Conservation (phyloP, 2,797 vertebrate species). For the Siniperca undulata region DNA sequence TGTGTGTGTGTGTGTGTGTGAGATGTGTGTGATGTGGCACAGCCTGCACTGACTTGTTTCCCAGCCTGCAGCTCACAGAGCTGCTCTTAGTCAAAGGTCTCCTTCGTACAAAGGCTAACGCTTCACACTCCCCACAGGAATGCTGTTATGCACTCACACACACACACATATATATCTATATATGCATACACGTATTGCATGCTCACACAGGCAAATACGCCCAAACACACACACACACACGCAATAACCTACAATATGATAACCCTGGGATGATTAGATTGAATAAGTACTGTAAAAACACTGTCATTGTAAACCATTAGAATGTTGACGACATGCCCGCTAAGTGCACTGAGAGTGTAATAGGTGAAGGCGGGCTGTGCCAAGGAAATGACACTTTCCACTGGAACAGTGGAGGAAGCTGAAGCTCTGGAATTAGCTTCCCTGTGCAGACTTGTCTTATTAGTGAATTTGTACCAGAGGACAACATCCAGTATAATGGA, state of each 20-base stretch:
- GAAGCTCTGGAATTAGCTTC: slow-evolving; percentile 77
- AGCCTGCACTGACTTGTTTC: slow-evolving; percentile 82
- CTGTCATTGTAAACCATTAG: slow-evolving; percentile 78
- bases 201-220: slow-evolving; percentile 36
- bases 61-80: slow-evolving; percentile 70
- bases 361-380: slow-evolving; percentile 68
- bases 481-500: slow-evolving; percentile 38
- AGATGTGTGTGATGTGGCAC: slow-evolving; percentile 57
- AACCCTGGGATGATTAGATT: slow-evolving; percentile 60
- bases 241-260: slow-evolving; percentile 29
- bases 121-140: slow-evolving; percentile 75
- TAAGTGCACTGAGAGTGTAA: slow-evolving; percentile 69
- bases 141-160: slow-evolving; percentile 60
- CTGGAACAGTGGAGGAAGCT: slow-evolving; percentile 56
- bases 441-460: slow-evolving; percentile 78
- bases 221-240: slow-evolving; percentile 3
- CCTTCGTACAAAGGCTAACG: slow-evolving; percentile 72
- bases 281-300: slow-evolving; percentile 68
- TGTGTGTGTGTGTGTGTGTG: slow-evolving; percentile 30
- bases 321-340: slow-evolving; percentile 62
- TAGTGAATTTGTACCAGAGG: slow-evolving; percentile 59
- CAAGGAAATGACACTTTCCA: slow-evolving; percentile 76
- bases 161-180: not conserved
- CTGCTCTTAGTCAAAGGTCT: slow-evolving; percentile 77
- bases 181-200: slow-evolving; percentile 1